Percentiles rank a stretch among this genome's conserved stretches.
These are phyloP conservation scores for Pachyuromys duprasi DNA, from an alignment of 2,797 vertebrate species.

Conservation along the genomic window DNA sequence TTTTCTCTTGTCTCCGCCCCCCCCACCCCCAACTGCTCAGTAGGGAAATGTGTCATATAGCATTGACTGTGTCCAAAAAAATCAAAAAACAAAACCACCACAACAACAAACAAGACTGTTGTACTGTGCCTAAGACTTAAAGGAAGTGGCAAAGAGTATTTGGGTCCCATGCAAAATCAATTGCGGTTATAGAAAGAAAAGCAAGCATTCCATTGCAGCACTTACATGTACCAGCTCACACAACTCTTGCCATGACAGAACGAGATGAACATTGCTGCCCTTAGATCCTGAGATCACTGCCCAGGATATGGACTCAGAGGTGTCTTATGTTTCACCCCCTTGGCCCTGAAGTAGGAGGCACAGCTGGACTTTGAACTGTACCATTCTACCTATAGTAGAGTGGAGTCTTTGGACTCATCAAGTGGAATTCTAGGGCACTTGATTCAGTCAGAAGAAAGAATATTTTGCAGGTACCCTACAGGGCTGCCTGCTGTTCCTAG, in stretches of 20 bases:
- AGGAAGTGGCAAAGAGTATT: neutral
- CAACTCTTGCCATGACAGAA: neutral
- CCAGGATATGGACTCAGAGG: neutral
- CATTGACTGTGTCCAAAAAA: conserved; percentile 19
- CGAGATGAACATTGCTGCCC: too few relatives aligned
- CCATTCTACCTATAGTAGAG: neutral
- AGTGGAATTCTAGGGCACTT: neutral
- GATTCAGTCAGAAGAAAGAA: neutral
- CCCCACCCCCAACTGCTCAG: conserved; percentile 36
- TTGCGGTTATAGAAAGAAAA: neutral
- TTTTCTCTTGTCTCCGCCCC: neutral
- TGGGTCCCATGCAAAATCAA: neutral
- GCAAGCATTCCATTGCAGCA: neutral
- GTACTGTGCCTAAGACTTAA: conserved; percentile 27
- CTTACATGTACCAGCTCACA: neutral
- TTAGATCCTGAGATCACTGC: neutral
- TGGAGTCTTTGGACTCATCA: neutral
- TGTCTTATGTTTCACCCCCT: neutral
- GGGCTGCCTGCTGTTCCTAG: neutral
- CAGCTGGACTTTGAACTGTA: neutral
- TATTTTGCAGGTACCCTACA: neutral
- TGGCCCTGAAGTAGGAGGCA: neutral
- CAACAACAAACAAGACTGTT: neutral
- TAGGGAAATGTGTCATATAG: conserved; percentile 65
- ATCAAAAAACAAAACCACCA: too few relatives aligned